phyloP scores from a whole-genome alignment of 2,113 vertebrate species.

The Neofelis nebulosa region DNA sequence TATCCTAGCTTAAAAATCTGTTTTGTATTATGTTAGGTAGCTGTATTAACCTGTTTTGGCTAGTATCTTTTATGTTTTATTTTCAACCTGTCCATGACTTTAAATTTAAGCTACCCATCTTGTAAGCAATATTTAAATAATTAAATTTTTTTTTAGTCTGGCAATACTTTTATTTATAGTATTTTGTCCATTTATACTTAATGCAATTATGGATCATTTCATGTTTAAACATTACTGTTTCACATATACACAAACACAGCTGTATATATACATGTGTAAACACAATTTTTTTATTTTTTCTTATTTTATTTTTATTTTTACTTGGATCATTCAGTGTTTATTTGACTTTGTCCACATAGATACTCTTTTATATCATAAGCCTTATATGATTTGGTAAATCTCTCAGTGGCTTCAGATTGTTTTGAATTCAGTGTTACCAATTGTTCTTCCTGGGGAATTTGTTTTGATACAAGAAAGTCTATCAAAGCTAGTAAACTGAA shows the following conservation, averaged over 20 bases:
- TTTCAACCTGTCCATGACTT: neutral
- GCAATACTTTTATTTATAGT: neutral
- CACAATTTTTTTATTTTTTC: no score
- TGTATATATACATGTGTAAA: neutral
- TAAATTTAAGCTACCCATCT: neutral
- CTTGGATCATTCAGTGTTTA: neutral
- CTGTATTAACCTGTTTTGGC: neutral
- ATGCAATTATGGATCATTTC: neutral
- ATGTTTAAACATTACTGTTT: conserved; percentile 1
- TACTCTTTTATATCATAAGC: neutral
- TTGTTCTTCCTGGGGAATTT: neutral
- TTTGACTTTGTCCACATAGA: neutral
- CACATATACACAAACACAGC: neutral
- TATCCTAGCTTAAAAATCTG: neutral
- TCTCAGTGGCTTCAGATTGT: neutral
- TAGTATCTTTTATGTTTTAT: neutral
- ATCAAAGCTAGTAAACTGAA: neutral
- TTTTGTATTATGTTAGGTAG: neutral
- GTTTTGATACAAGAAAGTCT: neutral
- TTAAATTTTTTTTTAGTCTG: neutral
- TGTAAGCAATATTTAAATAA: neutral
- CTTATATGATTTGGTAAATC: neutral
- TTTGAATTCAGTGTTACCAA: neutral
- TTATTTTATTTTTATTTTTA: neutral
- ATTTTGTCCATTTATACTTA: neutral